Conservation (phyloP, 2,113 vertebrate genomes). For the Hippocampus guttulatus region DNA sequence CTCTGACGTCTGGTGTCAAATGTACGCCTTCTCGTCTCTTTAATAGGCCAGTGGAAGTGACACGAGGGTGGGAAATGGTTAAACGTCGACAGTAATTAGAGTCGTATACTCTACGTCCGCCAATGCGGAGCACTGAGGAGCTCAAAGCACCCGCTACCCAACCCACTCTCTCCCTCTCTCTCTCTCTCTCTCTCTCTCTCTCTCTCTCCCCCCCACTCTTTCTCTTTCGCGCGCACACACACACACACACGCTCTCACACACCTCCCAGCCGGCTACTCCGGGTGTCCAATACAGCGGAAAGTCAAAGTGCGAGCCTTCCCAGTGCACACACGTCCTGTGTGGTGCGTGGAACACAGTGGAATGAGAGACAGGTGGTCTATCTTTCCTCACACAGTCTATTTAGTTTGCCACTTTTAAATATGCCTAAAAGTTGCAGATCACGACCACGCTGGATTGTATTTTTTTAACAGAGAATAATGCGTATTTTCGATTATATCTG, state of each 20-base stretch:
- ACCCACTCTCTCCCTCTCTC: constrained; percentile 30
- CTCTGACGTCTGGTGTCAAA: constrained; percentile 57
- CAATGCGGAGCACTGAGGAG: constrained; percentile 71
- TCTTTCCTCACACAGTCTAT: constrained; percentile 25
- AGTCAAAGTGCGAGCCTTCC: constrained; percentile 66
- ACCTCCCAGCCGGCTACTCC: constrained; percentile 55
- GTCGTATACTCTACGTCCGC: constrained; percentile 61
- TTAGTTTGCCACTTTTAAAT: constrained; percentile 9
- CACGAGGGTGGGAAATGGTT: constrained; percentile 68
- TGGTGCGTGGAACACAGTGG: constrained; percentile 50
- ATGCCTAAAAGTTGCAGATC: constrained; percentile 23
- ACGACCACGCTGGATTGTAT: background rate
- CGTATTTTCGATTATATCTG: constrained; percentile 38
- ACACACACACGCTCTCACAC: constrained; percentile 9
- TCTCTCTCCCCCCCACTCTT: background rate
- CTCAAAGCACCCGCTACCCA: constrained; percentile 43
- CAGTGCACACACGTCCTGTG: constrained; percentile 55
- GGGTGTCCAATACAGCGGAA: constrained; percentile 74
- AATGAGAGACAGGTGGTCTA: constrained; percentile 21
- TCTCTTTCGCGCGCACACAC: constrained; percentile 13
- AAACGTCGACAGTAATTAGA: constrained; percentile 75
- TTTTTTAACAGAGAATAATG: background rate
- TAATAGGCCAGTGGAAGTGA: constrained; percentile 53
- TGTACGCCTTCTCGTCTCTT: constrained; percentile 42
- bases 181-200: constrained; percentile 27